A percentile compares a stretch with the other conserved stretches of the same genome.
Evolutionary conservation across 2,797 vertebrate species (phyloP).

Genomic region (Acanthurus tractus): DNA sequence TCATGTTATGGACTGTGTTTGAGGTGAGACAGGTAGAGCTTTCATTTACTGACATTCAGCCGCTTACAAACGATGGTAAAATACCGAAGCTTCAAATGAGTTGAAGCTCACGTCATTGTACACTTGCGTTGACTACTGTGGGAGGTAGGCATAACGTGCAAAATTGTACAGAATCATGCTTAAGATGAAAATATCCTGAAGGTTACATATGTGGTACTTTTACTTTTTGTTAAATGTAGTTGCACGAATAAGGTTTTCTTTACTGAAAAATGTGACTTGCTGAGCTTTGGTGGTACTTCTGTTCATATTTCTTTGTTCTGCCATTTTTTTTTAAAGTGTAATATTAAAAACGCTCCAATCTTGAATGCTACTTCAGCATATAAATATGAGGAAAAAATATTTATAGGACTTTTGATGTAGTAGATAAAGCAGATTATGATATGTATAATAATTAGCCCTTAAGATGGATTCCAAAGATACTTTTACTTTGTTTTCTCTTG

Average conservation of each 20-base stretch:
- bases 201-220: conserved; percentile 88
- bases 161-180: conserved; percentile 88
- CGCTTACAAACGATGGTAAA: conserved; percentile 50
- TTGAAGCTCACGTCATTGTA: conserved; percentile 61
- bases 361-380: conserved; percentile 88
- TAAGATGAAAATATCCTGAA: conserved; percentile 88
- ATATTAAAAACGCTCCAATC: conserved; percentile 83
- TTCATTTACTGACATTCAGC: conserved; percentile 45
- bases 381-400: conserved; percentile 88
- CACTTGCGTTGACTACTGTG: conserved; percentile 84
- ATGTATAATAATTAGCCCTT: conserved; percentile 88
- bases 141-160: conserved; percentile 81
- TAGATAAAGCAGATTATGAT: conserved; percentile 86
- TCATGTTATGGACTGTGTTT: conserved; percentile 59
- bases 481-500: conserved; percentile 86
- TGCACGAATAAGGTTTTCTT: conserved; percentile 88
- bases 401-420: conserved; percentile 89
- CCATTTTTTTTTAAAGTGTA: conserved; percentile 81
- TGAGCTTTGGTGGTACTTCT: conserved; percentile 87
- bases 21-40: conserved; percentile 44
- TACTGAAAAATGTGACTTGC: conserved; percentile 88
- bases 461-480: conserved; percentile 89
- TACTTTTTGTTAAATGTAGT: conserved; percentile 85
- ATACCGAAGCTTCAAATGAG: conserved; percentile 39
- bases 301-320: conserved; percentile 73